phyloP scores from a whole-genome alignment of 2,113 vertebrate species.

The Lathamus discolor region DNA sequence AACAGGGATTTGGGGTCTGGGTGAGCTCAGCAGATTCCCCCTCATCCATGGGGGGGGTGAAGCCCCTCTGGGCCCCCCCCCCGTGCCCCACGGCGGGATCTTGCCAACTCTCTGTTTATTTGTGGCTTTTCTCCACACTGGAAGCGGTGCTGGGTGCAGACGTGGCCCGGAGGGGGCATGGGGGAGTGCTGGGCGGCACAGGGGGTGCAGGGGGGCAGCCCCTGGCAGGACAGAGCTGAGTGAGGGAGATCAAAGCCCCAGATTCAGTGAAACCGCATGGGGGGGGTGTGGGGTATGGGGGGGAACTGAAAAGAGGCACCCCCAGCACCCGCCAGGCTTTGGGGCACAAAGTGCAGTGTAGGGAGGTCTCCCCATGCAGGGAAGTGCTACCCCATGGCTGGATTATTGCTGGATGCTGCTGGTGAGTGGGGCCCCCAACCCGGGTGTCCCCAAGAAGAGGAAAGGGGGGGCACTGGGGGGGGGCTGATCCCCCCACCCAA shows the following conservation, averaged over 20 bases:
- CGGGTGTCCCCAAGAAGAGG: fast-evolving
- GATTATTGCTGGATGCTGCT: constrained; percentile 48
- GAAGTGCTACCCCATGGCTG: not conserved
- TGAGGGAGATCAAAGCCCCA: not conserved
- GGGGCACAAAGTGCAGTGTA: not conserved
- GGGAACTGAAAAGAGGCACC: no score
- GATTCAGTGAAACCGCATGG: not conserved
- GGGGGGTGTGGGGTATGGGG: not conserved
- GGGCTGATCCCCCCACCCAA: not conserved
- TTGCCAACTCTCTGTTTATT: constrained; percentile 43
- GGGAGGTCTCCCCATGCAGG: not conserved
- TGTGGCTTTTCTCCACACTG: not conserved
- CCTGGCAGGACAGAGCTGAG: not conserved
- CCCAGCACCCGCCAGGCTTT: not conserved
- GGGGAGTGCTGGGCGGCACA: no score
- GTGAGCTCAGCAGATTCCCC: constrained; percentile 66
- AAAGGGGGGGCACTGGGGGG: not conserved
- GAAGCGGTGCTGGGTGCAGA: not conserved
- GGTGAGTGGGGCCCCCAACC: not conserved
- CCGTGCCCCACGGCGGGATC: fast-evolving
- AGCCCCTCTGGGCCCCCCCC: not conserved
- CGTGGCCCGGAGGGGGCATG: fast-evolving
- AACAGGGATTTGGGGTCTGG: constrained; percentile 49
- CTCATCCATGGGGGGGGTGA: not conserved
- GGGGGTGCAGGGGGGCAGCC: not conserved